Evolutionary conservation across 2,797 vertebrate genomes (phyloP), one percentile per base, ranked within the genome.

Genomic region (Halcyon smyrnensis): DNA sequence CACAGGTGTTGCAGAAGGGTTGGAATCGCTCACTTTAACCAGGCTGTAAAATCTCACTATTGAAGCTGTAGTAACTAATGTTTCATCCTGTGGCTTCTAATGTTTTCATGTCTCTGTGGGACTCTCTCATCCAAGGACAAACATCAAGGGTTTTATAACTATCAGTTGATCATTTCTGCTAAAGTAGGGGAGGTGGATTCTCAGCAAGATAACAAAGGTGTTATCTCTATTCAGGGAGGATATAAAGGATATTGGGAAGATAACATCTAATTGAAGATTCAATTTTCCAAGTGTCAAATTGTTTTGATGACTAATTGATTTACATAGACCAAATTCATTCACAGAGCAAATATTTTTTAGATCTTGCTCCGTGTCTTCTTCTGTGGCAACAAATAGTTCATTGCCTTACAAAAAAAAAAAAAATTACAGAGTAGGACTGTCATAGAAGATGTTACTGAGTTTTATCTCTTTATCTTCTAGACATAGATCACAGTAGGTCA

Each of bases 91-190:
- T 87, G 90, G 95, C 53, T 95, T 89, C 93, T 91, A 97, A 96
- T 92, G 93, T 87, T 96, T 97, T 96, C 90, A 69, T 93, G 96
- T 87, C 93, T 97, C 95, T 75, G 59, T 95, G 97, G 93, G 93
- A 81, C 94, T 97, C 91, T 96, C 95, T 94, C 81, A 96, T 95
- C 97, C 98, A 99, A 99, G 98, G 98, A 97, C 98, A 98, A 97
- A 97, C 97, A 97, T 97, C 95, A 97, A 97, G 98, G 97, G 96
- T 98, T 98, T 98, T 97, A 97, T 96, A 98, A 98, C 98, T 98
- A 98, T 98, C 98, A 98, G 97, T 98, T 98, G 98, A 98, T 98
- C 98, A 98, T 98, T 98, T 98, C 96, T 98, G 98, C 98, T 98
- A 98, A 98, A 98, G 98, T 98, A 98, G 97, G 93, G 97, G 96